phyloP scores from a whole-genome alignment of 64 coral and sea anemone species.

The Actinia equina region DNA sequence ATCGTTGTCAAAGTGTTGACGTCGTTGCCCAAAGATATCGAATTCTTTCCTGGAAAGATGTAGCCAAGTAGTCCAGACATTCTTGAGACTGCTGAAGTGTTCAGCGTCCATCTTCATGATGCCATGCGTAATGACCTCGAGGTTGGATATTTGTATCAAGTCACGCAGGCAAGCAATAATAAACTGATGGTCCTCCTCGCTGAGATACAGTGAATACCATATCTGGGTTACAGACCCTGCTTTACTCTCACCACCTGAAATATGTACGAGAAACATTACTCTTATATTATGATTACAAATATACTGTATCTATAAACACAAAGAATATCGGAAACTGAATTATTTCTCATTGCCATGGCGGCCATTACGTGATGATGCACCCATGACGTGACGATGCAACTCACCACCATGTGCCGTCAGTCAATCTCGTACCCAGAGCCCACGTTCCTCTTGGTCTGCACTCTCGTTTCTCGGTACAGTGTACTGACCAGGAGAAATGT shows the following conservation, averaged over 20 bases:
- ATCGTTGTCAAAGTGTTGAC: not conserved
- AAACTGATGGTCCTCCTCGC: constrained; percentile 15
- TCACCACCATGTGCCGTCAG: too few species aligned
- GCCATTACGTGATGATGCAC: too few species aligned
- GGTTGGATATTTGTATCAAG: constrained; percentile 16
- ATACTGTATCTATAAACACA: not conserved
- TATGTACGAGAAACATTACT: too few species aligned
- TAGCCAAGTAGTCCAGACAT: constrained; percentile 41
- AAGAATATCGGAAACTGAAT: constrained; percentile 22
- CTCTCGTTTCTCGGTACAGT: too few species aligned
- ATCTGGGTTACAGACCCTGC: constrained; percentile 53
- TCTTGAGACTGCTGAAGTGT: not conserved
- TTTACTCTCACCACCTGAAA: constrained; percentile 25
- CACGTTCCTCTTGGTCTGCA: too few species aligned
- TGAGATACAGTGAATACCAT: constrained; percentile 57
- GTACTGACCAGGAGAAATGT: too few species aligned
- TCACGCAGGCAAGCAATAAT: constrained; percentile 9
- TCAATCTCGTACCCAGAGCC: too few species aligned
- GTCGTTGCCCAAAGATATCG: not conserved
- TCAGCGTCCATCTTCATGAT: constrained; percentile 7
- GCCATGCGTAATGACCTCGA: constrained; percentile 35
- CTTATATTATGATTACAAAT: not conserved
- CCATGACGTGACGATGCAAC: too few species aligned
- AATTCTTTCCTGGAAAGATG: not conserved
- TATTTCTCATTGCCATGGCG: too few species aligned